Evolutionary conservation across 1,140 invertebrate genomes (phyloP).

Genomic region (Reticulitermes speratus): DNA sequence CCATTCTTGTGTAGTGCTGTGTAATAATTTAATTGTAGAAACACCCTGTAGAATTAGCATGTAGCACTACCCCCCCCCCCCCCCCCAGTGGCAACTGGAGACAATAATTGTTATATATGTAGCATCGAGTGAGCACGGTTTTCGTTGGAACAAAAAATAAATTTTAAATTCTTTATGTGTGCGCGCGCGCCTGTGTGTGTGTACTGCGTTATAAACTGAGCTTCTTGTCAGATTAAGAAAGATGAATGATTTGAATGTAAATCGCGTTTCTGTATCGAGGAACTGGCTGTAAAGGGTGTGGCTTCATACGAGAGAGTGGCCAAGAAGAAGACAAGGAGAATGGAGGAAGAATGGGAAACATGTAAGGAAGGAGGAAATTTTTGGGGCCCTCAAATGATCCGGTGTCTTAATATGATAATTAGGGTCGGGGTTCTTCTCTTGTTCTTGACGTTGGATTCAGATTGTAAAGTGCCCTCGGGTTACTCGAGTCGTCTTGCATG

Average conservation of each 20-base stretch:
- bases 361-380: not conserved
- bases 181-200: not conserved
- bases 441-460: not conserved
- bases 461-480: not conserved
- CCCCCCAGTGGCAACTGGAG: not conserved
- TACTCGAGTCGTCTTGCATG: not conserved
- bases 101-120: conserved; percentile 3
- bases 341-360: not conserved
- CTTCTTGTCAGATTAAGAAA: conserved; percentile 17
- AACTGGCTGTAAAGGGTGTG: conserved; percentile 1
- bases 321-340: not conserved
- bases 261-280: conserved; percentile 2
- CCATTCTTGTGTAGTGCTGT: too few species aligned
- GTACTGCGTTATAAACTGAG: not conserved
- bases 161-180: not conserved
- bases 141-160: not conserved
- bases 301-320: not conserved
- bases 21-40: not conserved
- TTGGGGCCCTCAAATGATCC: not conserved
- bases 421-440: not conserved
- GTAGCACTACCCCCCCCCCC: not conserved
- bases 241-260: conserved; percentile 15
- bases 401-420: conserved; percentile 13
- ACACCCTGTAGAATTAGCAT: conserved; percentile 11
- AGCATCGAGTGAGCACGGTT: not conserved